Conservation (phyloP, 1,140 invertebrate genomes). For the Procambarus virginalis region DNA sequence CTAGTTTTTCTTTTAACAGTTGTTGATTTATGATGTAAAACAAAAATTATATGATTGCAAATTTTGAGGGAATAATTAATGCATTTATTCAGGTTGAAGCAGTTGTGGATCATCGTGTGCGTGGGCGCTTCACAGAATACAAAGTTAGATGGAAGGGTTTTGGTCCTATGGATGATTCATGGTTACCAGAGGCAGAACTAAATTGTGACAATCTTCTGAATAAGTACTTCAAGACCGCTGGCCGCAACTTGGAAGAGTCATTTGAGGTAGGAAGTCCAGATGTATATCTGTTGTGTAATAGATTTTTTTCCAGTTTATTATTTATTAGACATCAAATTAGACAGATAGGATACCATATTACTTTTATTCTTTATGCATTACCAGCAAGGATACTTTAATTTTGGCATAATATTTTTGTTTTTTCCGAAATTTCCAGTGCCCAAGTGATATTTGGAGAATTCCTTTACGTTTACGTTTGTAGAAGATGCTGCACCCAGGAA, state of each 20-base stretch:
- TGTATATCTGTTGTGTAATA: too few relatives aligned
- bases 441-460: too few relatives aligned
- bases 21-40: too few relatives aligned
- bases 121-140: slow-evolving; percentile 76
- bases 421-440: too few relatives aligned
- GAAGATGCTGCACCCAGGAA: too few relatives aligned
- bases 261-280: slow-evolving; percentile 78
- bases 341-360: too few relatives aligned
- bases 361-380: too few relatives aligned
- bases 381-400: too few relatives aligned
- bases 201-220: slow-evolving; percentile 81
- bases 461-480: too few relatives aligned
- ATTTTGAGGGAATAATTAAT: neutral
- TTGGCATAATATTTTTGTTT: too few relatives aligned
- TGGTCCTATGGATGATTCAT: slow-evolving; percentile 82
- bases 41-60: neutral
- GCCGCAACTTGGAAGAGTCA: slow-evolving; percentile 78
- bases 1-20: too few relatives aligned
- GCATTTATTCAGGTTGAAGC: slow-evolving; percentile 46
- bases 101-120: slow-evolving; percentile 64
- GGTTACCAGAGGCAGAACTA: slow-evolving; percentile 86
- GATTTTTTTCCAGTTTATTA: neutral
- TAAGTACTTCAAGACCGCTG: slow-evolving; percentile 76
- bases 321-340: too few relatives aligned
- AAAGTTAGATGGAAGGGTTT: slow-evolving; percentile 90